These are phyloP conservation scores for Bothrops jararaca DNA, from an alignment of 2,113 vertebrate species.

Conservation along the genomic window DNA sequence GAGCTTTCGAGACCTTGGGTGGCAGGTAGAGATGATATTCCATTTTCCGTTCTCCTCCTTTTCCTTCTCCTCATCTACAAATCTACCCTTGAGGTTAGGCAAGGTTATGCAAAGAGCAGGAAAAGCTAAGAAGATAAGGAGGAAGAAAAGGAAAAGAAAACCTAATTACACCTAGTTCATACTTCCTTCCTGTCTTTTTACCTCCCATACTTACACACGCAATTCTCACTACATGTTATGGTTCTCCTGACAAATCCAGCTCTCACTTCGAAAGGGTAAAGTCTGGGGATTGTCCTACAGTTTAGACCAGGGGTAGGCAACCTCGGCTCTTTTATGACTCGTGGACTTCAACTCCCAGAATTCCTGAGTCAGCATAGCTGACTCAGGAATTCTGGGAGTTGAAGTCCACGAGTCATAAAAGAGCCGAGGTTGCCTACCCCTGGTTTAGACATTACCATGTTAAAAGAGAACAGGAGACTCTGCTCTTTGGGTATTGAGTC, in stretches of 20 bases:
- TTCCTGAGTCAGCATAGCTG: no score
- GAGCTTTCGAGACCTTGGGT: constrained; percentile 95
- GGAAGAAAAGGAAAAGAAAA: neutral
- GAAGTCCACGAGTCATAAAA: no score
- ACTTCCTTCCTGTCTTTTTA: neutral
- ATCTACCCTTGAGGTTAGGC: neutral
- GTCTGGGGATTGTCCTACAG: neutral
- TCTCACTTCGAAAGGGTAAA: neutral
- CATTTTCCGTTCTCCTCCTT: neutral
- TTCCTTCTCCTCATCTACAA: neutral
- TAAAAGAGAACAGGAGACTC: neutral
- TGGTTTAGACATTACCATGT: neutral
- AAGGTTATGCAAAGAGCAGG: neutral
- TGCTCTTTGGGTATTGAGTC: neutral
- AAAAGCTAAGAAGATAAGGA: neutral
- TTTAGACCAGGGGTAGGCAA: no score
- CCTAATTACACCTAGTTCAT: neutral
- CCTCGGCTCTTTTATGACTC: no score
- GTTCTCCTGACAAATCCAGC: neutral
- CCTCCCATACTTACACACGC: neutral
- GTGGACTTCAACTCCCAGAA: no score
- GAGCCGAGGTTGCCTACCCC: no score
- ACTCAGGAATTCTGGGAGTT: no score
- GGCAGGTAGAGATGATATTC: constrained; percentile 83
- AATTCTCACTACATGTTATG: neutral